phyloP scores from a whole-genome alignment of 2,888 invertebrate genomes.

The Cataglyphis cursor region DNA sequence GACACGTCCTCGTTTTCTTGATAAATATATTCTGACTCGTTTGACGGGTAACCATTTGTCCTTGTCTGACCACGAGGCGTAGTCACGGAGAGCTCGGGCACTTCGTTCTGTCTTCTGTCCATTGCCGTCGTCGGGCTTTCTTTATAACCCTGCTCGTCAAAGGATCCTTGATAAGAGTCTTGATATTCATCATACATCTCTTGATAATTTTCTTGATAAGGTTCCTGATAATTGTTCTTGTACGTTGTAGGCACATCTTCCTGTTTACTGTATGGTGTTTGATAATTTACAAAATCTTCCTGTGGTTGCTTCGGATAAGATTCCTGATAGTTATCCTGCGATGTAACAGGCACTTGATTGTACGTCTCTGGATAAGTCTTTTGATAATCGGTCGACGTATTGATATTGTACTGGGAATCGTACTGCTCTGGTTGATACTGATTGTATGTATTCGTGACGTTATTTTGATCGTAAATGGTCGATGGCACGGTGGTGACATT shows the following conservation, averaged over 20 bases:
- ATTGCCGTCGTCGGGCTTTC: constrained; percentile 68
- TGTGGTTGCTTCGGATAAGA: constrained; percentile 77
- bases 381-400: constrained; percentile 71
- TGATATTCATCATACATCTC: constrained; percentile 79
- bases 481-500: constrained; percentile 74
- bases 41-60: constrained; percentile 82
- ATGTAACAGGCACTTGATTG: constrained; percentile 69
- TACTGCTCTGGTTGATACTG: constrained; percentile 78
- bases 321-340: constrained; percentile 78
- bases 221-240: constrained; percentile 77
- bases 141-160: constrained; percentile 79
- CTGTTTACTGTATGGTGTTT: constrained; percentile 80
- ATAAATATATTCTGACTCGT: constrained; percentile 81
- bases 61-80: constrained; percentile 82
- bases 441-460: constrained; percentile 77
- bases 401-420: constrained; percentile 76
- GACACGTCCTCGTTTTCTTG: constrained; percentile 81
- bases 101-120: constrained; percentile 80
- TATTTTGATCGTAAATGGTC: constrained; percentile 78
- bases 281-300: constrained; percentile 78
- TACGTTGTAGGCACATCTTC: constrained; percentile 71
- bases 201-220: constrained; percentile 75
- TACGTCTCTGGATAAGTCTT: constrained; percentile 72
- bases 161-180: constrained; percentile 80
- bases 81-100: constrained; percentile 83